A percentile compares a stretch with the other conserved stretches of the same genome.
These are phyloP conservation scores for Mallotus villosus DNA, from an alignment of 2,797 vertebrate genomes.

Conservation along the genomic window DNA sequence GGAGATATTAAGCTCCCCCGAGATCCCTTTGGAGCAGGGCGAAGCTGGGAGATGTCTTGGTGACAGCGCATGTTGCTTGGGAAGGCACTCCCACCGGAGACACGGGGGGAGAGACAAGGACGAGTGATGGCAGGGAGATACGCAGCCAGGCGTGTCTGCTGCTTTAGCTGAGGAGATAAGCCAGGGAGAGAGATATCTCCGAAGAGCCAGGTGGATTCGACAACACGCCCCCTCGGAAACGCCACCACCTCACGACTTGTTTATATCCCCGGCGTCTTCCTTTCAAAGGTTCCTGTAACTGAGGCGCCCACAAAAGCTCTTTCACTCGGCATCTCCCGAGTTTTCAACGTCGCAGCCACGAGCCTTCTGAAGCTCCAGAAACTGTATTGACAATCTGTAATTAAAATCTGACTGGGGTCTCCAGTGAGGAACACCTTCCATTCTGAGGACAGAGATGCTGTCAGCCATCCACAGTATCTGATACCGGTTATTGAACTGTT, in stretches of 20 bases:
- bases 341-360: conserved; percentile 53
- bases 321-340: conserved; percentile 58
- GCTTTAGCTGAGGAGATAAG: background rate
- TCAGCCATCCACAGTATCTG: conserved; percentile 29
- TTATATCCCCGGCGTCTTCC: conserved; percentile 43
- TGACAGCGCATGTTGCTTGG: no score
- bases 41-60: no score
- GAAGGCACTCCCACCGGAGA: no score
- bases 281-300: conserved; percentile 54
- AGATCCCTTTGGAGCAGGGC: no score
- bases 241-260: conserved; percentile 32
- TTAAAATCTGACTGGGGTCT: conserved; percentile 53
- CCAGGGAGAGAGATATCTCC: conserved; percentile 21
- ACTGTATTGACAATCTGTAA: conserved; percentile 64
- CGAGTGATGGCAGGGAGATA: no score
- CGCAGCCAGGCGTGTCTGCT: background rate
- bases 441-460: conserved; percentile 21
- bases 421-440: conserved; percentile 29
- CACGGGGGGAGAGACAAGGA: no score
- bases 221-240: conserved; percentile 21
- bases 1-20: no score
- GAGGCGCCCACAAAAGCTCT: conserved; percentile 27
- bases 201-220: conserved; percentile 26
- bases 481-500: conserved; percentile 38
- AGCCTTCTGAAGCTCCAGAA: conserved; percentile 37